These are phyloP conservation scores for Chaenodraco wilsoni DNA, from an alignment of 2,797 vertebrate species.

Conservation along the genomic window DNA sequence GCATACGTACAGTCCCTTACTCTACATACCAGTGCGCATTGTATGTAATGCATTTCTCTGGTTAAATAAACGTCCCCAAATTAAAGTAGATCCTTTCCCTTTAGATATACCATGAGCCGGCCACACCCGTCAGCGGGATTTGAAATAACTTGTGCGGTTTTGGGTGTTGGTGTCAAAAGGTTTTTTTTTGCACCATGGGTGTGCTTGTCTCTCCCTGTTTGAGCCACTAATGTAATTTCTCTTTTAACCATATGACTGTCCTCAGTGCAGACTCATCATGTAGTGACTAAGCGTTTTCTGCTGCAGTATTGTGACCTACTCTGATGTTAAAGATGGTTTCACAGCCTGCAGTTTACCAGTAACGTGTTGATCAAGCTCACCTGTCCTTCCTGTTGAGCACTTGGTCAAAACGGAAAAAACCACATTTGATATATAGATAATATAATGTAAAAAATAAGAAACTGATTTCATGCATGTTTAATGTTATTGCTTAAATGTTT, in stretches of 20 bases:
- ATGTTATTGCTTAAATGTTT: not conserved
- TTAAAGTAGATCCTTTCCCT: constrained; percentile 19
- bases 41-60: not conserved
- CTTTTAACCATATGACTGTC: constrained; percentile 77
- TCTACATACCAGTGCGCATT: no score
- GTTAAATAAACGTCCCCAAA: not conserved
- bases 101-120: not conserved
- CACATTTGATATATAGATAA: no score
- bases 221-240: constrained; percentile 68
- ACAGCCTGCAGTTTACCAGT: not conserved
- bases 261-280: constrained; percentile 42
- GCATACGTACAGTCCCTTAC: not conserved
- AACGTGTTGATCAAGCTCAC: not conserved
- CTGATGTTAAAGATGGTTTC: not conserved
- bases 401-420: not conserved
- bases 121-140: constrained; percentile 56
- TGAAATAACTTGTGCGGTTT: constrained; percentile 64
- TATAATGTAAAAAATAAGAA: not conserved
- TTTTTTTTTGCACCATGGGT: constrained; percentile 65
- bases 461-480: not conserved
- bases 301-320: constrained; percentile 22
- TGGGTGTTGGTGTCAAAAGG: constrained; percentile 69
- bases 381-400: not conserved
- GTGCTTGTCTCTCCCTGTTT: constrained; percentile 64
- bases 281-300: constrained; percentile 69